Evolutionary conservation across 1,140 invertebrate species (phyloP).

Genomic region (Drosophila sproati): DNA sequence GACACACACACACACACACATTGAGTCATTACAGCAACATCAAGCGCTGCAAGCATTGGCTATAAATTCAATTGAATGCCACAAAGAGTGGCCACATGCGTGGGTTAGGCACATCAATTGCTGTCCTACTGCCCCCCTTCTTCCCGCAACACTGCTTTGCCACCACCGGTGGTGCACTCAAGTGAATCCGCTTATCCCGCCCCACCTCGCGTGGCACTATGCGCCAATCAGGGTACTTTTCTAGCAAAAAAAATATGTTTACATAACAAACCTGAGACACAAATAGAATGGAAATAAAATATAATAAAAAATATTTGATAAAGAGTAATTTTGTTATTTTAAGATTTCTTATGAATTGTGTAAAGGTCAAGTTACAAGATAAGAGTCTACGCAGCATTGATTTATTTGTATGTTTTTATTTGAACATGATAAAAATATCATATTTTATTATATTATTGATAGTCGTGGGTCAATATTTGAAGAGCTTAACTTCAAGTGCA

Average conservation of each 20-base stretch:
- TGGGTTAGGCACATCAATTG: slow-evolving; percentile 63
- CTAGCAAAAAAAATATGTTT: background rate
- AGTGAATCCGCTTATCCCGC: slow-evolving; percentile 45
- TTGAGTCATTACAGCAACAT: slow-evolving; percentile 60
- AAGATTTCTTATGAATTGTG: too few species aligned
- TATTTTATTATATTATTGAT: too few species aligned
- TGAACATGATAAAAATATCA: too few species aligned
- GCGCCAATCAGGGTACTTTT: background rate
- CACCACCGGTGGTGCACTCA: slow-evolving; percentile 44
- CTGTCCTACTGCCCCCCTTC: background rate
- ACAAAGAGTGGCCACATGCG: slow-evolving; percentile 66
- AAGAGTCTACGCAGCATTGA: too few species aligned
- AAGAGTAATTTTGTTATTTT: too few species aligned
- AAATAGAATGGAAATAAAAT: too few species aligned
- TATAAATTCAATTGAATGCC: slow-evolving; percentile 71
- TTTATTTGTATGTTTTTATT: too few species aligned
- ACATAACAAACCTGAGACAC: background rate
- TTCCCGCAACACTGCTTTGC: background rate
- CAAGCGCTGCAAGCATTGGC: background rate
- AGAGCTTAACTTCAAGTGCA: too few species aligned
- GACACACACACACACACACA: slow-evolving; percentile 33
- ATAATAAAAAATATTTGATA: too few species aligned
- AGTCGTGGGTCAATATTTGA: too few species aligned
- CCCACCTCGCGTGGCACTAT: slow-evolving; percentile 7
- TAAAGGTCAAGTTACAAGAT: too few species aligned